Evolutionary conservation across 2,888 invertebrate genomes (phyloP).

Genomic region (Petrophora chlorosata): DNA sequence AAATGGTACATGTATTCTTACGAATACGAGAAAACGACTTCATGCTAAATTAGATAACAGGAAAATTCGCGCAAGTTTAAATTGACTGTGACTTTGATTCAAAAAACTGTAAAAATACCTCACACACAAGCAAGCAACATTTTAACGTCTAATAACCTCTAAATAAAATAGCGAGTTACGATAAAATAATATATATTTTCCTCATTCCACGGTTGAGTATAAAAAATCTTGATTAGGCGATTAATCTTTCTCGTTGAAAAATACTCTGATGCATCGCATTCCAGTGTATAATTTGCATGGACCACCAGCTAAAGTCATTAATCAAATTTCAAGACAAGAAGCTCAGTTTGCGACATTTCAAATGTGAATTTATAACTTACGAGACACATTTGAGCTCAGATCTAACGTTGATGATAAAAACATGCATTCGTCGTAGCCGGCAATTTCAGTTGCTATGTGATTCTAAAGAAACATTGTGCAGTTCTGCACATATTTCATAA

Average conservation of each 20-base stretch:
- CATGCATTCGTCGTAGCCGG: too few relatives aligned
- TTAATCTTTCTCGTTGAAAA: slow-evolving; percentile 32
- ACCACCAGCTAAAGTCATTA: slow-evolving; percentile 25
- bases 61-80: slow-evolving; percentile 15
- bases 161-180: too few relatives aligned
- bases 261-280: slow-evolving; percentile 31
- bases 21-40: neutral
- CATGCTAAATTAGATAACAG: slow-evolving; percentile 16
- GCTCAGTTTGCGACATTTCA: slow-evolving; percentile 27
- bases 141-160: too few relatives aligned
- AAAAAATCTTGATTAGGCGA: slow-evolving; percentile 23
- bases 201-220: slow-evolving; percentile 5
- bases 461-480: slow-evolving; percentile 8
- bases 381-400: slow-evolving; percentile 8
- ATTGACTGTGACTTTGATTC: neutral
- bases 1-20: slow-evolving; percentile 12
- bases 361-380: slow-evolving; percentile 25
- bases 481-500: slow-evolving; percentile 37
- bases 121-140: too few relatives aligned
- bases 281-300: slow-evolving; percentile 33
- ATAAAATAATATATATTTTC: slow-evolving; percentile 9
- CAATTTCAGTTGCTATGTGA: slow-evolving; percentile 22
- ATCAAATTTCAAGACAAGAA: slow-evolving; percentile 34
- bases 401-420: slow-evolving; percentile 19
- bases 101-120: neutral